Evolutionary conservation across 2,888 invertebrate genomes (phyloP).

Genomic region (Nebria brevicollis): DNA sequence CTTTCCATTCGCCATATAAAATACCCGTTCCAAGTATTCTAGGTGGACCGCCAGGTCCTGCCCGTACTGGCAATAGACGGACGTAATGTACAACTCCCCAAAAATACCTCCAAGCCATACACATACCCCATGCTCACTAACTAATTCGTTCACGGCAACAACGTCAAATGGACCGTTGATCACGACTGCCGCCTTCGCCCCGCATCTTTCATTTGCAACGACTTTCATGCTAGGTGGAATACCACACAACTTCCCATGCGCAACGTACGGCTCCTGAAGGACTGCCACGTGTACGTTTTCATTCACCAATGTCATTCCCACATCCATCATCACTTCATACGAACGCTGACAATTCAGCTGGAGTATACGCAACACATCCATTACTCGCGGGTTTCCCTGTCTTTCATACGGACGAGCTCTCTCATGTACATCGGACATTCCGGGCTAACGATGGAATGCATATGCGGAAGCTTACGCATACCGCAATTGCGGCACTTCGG

Average conservation of each 20-base stretch:
- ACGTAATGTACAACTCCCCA: conserved; percentile 46
- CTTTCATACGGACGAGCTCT: background rate
- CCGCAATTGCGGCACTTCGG: background rate
- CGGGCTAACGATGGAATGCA: background rate
- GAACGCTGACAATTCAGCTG: background rate
- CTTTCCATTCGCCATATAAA: background rate
- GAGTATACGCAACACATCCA: background rate
- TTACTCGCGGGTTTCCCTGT: background rate
- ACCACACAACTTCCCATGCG: background rate
- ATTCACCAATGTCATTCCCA: conserved; percentile 20
- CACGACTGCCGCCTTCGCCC: conserved; percentile 39
- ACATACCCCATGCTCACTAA: conserved; percentile 13
- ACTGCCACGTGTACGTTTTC: background rate
- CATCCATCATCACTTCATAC: conserved; percentile 42
- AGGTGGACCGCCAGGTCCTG: conserved; percentile 18
- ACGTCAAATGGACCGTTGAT: conserved; percentile 5
- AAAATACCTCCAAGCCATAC: conserved; percentile 48
- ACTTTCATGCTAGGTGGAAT: background rate
- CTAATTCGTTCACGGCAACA: background rate
- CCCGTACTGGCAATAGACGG: conserved; percentile 48
- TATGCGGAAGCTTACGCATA: background rate
- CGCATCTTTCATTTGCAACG: background rate
- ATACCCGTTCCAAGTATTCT: conserved; percentile 25
- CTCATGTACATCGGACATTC: background rate
- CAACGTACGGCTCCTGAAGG: background rate